phyloP scores from a whole-genome alignment of 2,888 invertebrate species.

The Drosophila antonietae region DNA sequence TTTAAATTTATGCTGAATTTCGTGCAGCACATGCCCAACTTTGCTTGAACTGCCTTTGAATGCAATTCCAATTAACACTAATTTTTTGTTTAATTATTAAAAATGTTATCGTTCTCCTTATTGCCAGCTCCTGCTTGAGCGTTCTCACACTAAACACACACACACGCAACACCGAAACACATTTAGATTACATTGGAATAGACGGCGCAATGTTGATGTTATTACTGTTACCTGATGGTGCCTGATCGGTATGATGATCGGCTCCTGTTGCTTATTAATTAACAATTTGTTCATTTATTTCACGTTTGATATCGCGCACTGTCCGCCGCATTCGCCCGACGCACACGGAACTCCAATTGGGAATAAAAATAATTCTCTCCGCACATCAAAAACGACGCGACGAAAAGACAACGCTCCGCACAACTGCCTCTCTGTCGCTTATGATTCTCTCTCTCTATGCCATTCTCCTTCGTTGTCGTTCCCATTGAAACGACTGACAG shows the following conservation, averaged over 20 bases:
- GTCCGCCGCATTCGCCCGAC: conserved; percentile 63
- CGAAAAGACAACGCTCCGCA: conserved; percentile 32
- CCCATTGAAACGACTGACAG: conserved; percentile 27
- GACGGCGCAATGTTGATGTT: conserved; percentile 11
- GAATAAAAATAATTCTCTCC: conserved; percentile 65
- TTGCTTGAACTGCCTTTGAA: conserved; percentile 19
- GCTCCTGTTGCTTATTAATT: conserved; percentile 57
- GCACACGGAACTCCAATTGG: conserved; percentile 70
- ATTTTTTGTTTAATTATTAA: conserved; percentile 22
- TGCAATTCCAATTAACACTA: conserved; percentile 26
- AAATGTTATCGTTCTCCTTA: conserved; percentile 28
- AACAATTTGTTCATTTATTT: conserved; percentile 61
- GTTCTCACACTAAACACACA: conserved; percentile 28
- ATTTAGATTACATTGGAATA: conserved; percentile 36
- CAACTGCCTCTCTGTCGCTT: conserved; percentile 5
- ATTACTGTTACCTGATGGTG: conserved; percentile 44
- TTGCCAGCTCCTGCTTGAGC: conserved; percentile 24
- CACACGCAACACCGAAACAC: conserved; percentile 33
- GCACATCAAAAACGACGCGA: conserved; percentile 56
- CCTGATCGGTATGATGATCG: conserved; percentile 30
- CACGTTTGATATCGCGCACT: conserved; percentile 57
- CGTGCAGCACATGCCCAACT: conserved; percentile 18
- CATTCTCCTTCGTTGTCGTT: not conserved
- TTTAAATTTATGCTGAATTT: conserved; percentile 41
- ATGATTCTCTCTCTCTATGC: not conserved